Base-by-base conservation (phyloP, 2,797 vertebrate genomes). In the Chromobotia macracanthus region DNA sequence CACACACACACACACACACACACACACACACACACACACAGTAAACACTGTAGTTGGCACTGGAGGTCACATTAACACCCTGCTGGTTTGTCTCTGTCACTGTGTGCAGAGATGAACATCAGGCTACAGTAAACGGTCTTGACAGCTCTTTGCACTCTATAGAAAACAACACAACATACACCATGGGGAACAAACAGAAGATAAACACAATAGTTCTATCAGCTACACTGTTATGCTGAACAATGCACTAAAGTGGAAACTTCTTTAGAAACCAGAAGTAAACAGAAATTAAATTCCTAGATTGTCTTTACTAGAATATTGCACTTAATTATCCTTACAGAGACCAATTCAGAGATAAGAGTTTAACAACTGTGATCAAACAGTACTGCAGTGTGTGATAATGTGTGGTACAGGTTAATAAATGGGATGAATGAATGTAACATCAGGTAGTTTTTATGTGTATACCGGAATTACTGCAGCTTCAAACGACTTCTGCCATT, bases 101-200 rank as follows among this genome's bases (percentile, higher is more conserved):
- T 41, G 48, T 65, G 61, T 41, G 48, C 41, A 4, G n/a, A 41
- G n/a, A 11, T 74, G 44, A 50, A 74, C 18, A 74, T 74, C 55
- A 61, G 38, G 58, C 13, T 75, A 56, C 10, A 25, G 21, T 58
- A 41, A 66, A 44, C 0, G 21, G 16, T 66, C 50, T 19, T 66
- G 48, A 44, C 61, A 23, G 61, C 31, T 55, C 11, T 19, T 16
- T 60, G 53, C 31, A 38, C 31, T 41, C 38, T 41, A 41, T 10
- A 41, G 38, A 41, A 41, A 41, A 3, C 51, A 61, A 61, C 58
- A 61, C 25, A 61, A 28, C 23, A 71, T n/a, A 41, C 31, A 41
- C 12, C 50, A 31, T 11, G 28, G 35, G 51, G 19, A 51, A 71
- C 50, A 6, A 38, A 21, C 6, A 16, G 13, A 31, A 61, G 18